phyloP scores from a whole-genome alignment of 2,797 vertebrate species.

The Anguilla marmorata region DNA sequence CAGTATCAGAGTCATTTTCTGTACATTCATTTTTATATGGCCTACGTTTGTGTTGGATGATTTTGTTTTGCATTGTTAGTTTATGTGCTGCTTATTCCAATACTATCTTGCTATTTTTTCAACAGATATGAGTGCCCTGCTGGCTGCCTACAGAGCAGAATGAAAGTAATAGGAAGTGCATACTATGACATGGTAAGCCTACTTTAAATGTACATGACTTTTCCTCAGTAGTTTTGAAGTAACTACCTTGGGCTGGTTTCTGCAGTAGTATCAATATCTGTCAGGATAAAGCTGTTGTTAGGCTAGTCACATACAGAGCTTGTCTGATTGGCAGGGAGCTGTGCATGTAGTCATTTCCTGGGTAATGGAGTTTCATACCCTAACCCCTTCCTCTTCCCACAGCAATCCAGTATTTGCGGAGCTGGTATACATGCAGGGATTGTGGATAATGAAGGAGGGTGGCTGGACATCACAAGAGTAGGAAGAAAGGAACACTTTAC shows the following conservation, averaged over 20 bases:
- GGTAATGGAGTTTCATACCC: not conserved
- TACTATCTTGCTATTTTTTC: not conserved
- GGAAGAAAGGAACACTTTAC: slow-evolving; percentile 88
- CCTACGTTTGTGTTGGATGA: not conserved
- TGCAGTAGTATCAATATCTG: not conserved
- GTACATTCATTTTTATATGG: not conserved
- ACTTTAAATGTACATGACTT: not conserved
- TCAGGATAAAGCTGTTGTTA: not conserved
- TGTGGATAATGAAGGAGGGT: slow-evolving; percentile 93
- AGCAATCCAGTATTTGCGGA: slow-evolving; percentile 97
- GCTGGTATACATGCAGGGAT: slow-evolving; percentile 89
- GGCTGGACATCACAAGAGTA: slow-evolving; percentile 92
- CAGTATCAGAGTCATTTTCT: not conserved
- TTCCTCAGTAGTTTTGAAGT: not conserved
- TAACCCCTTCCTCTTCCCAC: slow-evolving; percentile 24
- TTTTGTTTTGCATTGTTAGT: not conserved
- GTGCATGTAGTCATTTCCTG: not conserved
- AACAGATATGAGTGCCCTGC: slow-evolving; percentile 93
- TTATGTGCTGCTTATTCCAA: not conserved
- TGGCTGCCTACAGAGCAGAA: slow-evolving; percentile 82
- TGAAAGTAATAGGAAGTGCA: slow-evolving; percentile 90
- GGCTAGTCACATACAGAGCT: not conserved
- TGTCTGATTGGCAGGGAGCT: not conserved
- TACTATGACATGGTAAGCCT: slow-evolving; percentile 92
- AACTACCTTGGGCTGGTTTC: not conserved